Conservation (phyloP, 2,888 invertebrate species). For the Lasioglossum morio region DNA sequence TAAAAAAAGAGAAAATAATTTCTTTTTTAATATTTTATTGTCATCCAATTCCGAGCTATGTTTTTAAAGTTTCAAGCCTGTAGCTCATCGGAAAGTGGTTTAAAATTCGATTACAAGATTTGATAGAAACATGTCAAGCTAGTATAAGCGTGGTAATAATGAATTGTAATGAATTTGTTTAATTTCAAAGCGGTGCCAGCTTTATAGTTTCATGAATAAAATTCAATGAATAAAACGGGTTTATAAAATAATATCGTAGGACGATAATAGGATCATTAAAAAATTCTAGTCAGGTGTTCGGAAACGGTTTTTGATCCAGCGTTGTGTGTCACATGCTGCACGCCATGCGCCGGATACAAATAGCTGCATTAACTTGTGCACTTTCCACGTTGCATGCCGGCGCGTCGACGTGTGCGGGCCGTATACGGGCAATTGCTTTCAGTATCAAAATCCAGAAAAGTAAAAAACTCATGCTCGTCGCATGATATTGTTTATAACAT, state of each 20-base stretch:
- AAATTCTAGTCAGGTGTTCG: neutral
- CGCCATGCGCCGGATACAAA: neutral
- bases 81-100: too few relatives aligned
- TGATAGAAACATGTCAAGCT: too few relatives aligned
- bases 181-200: neutral
- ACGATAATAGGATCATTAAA: neutral
- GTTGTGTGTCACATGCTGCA: neutral
- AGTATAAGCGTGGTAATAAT: too few relatives aligned
- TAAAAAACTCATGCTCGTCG: neutral
- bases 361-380: neutral
- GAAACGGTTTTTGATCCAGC: conserved; percentile 3
- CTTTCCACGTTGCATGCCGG: neutral
- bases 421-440: neutral
- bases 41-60: too few relatives aligned
- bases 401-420: conserved; percentile 8
- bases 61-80: too few relatives aligned
- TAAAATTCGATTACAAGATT: too few relatives aligned
- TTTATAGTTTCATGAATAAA: too few relatives aligned
- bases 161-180: neutral
- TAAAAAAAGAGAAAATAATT: too few relatives aligned
- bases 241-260: neutral
- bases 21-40: too few relatives aligned
- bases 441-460: neutral
- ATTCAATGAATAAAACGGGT: neutral
- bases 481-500: neutral